Evolutionary conservation across 1,140 invertebrate genomes (phyloP), one percentile per base, ranked within the genome.

Genomic region (Caenorhabditis tropicalis): DNA sequence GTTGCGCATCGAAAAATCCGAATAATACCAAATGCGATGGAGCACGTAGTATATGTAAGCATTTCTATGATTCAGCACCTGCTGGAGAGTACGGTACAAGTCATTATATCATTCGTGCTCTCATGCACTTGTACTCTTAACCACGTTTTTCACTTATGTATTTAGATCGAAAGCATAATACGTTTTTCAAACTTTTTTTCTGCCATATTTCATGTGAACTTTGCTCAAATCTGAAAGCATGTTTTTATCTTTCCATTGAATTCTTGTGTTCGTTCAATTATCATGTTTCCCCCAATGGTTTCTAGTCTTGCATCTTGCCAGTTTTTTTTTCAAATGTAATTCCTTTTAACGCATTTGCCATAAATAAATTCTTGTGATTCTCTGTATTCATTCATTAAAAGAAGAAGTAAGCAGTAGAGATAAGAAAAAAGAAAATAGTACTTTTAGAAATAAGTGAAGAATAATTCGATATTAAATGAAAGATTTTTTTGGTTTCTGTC

Each of bases 51-150:
- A 96, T 99, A 85, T 99, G 97, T 92, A 95, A 96, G 92, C 96
- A 98, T 92, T 95, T 99, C 90, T 99, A 98, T 92, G 98, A 99
- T 91, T 96, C 95, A 91, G 97, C 98, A 24, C 98, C 98, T 6
- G 98, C 96, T 91, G 98, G 98, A 53, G 95, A 94, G 89, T 98
- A 94, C 92, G 98, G 98, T 82, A 98, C 97, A 21, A 98, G 98
- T 96, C 97, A 96, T 0, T 99, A 99, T 89, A 94, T 99, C 88
- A 91, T 91, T 33, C 85, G 86, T 43, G 87, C 89, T n/a, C 53
- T 91, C 10, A 84, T 84, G 43, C 33, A 49, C 7, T 10, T 84
- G 29, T 84, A 43, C 29, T 74, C 65, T 27, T 74, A n/a, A 74
- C 27, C 33, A 19, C n/a, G n/a, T 36, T 7, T 36, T 24, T 36